Base-by-base conservation (phyloP, 2,113 vertebrate genomes). In the Corapipo altera region DNA sequence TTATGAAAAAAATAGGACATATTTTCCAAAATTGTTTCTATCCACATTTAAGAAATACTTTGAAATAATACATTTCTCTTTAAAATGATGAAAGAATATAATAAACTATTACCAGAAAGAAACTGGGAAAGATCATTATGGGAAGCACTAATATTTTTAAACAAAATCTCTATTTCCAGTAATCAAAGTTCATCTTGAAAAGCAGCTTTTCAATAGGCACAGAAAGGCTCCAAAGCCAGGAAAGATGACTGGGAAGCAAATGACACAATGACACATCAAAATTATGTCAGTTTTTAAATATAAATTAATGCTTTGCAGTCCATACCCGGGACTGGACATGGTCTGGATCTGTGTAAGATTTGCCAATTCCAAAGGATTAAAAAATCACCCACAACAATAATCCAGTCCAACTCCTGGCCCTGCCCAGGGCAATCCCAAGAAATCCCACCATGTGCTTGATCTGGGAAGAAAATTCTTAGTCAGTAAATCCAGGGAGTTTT, bases 401-500 rank as follows among this genome's bases (percentile, higher is more conserved):
- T 5, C 8, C 32, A 27, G 32, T 58, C 43, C 67, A 49, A 10
- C 22, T 73, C 43, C 32, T 22, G 35, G 19, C 5, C 21, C 66
- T 69, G 66, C 24, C 12, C 66, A 67, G 66, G 44, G 35, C 44
- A 69, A 65, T 23, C 43, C 35, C 43, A 35, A 12, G 5, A 27
- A 35, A 35, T 65, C 21, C 26, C 35, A 30, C 13, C 41, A 14
- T 0, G 11, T 26, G 24, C 24, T 30, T 1, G 1, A 12, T 4
- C 43, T 33, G 16, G 48, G 18, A 59, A 30, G 5, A 1, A 26
- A 83, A 35, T 21, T 48, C 39, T 59, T 8, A 27, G 6, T 28
- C 51, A 52, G 4, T 15, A 27, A 28, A 52, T 8, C 32, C n/a
- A 12, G 57, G 8, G 17, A 37, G 27, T 33, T 6, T 27, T 44